These are phyloP conservation scores for Paraplagusia blochii DNA, from an alignment of 2,113 vertebrate species.

Conservation along the genomic window DNA sequence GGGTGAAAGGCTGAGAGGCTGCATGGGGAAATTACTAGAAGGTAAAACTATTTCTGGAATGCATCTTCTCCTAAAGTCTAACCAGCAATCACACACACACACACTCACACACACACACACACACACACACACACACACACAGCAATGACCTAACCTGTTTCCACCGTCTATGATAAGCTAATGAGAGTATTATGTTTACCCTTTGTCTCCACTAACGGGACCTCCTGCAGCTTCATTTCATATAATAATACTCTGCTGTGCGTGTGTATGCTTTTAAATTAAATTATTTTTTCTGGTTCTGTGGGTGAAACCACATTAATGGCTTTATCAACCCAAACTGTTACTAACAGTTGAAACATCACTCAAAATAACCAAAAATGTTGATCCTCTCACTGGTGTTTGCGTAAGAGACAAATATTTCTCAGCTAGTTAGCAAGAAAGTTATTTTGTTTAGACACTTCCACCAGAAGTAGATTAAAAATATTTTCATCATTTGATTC, in stretches of 20 bases:
- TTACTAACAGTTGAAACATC: no score
- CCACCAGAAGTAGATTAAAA: slow-evolving; percentile 57
- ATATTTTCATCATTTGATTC: no score
- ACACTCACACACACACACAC: slow-evolving; percentile 40
- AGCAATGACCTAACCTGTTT: slow-evolving; percentile 18
- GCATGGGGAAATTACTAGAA: slow-evolving; percentile 47
- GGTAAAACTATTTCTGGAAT: slow-evolving; percentile 59
- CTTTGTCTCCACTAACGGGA: slow-evolving; percentile 36
- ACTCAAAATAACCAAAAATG: no score
- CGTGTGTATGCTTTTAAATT: slow-evolving; percentile 29
- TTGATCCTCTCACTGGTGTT: no score
- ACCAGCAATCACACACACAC: slow-evolving; percentile 19
- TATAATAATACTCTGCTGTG: slow-evolving; percentile 42
- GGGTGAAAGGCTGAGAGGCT: slow-evolving; percentile 9
- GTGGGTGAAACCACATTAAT: no score
- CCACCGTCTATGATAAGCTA: slow-evolving; percentile 46
- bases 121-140: slow-evolving; percentile 36
- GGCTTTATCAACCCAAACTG: no score
- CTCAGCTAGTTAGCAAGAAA: no score
- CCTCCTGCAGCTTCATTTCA: slow-evolving; percentile 36
- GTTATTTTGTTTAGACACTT: no score
- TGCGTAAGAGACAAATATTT: no score
- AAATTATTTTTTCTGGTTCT: no score
- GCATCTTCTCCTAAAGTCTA: slow-evolving; percentile 45
- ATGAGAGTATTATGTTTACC: slow-evolving; percentile 48